Evolutionary conservation across 2,113 vertebrate species (phyloP), one percentile per base, ranked within the genome.

Genomic region (Lophius piscatorius): DNA sequence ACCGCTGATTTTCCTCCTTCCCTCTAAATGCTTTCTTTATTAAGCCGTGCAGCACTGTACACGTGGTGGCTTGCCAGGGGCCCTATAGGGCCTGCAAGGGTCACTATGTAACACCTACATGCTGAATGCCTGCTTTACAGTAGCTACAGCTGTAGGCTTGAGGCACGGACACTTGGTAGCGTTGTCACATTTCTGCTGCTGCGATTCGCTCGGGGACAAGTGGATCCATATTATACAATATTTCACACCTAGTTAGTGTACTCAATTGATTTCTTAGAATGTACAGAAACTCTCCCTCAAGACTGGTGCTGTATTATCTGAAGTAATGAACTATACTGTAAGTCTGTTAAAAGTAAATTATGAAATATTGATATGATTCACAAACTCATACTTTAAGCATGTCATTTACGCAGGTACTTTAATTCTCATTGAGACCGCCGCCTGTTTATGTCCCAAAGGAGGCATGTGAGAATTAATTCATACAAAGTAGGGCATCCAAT

Each of bases 1-100:
- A 14, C 34, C 10, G 3, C 57, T 3, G 16, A 36, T 71, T 66
- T 63, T 38, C 68, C 38, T 74, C 40, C 26, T 70, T 67, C 9
- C 33, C 59, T 62, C 65, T 86, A 80, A 89, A 88, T 81, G 62
- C 75, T 65, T 68, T 75, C 71, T 87, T 84, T 88, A 72, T 87
- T 49, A 62, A 56, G 75, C 57, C 56, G 22, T 61, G 56, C 62
- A 71, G 35, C 14, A 51, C 39, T 59, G 45, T 52, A 60, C 33
- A 74, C 16, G 34, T 76, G 70, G 73, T 47, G 0, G 20, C 48
- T 22, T 57, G 52, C 79, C 76, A 80, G 51, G n/a, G 29, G 28
- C 49, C 74, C 64, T 29, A 64, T 51, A 64, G 36, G 44, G 68
- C 67, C 42, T 77, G 33, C 74, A 44, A 54, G 34, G 49, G 24